phyloP scores from a whole-genome alignment of 2,113 vertebrate species.

The Chelonoidis abingdonii region DNA sequence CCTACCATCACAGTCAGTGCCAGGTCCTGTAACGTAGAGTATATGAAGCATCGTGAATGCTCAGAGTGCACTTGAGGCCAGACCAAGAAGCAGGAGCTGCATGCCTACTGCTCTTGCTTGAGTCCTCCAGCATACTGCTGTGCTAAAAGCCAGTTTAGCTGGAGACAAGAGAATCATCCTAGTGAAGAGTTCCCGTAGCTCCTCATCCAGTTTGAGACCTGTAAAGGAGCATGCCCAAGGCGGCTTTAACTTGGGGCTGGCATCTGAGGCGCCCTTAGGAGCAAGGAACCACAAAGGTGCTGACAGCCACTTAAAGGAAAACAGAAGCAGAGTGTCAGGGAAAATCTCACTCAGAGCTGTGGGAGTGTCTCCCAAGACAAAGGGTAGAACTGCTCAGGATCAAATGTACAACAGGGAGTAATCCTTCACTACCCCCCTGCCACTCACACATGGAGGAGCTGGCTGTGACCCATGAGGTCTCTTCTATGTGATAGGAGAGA shows the following conservation, averaged over 20 bases:
- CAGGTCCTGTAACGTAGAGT: not conserved
- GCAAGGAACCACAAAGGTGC: not conserved
- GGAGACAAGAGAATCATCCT: not conserved
- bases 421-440: no score
- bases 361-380: not conserved
- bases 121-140: not conserved
- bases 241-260: not conserved
- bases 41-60: not conserved
- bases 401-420: no score
- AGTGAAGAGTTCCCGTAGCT: not conserved
- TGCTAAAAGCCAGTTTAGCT: not conserved
- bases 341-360: not conserved
- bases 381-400: not conserved
- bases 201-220: not conserved
- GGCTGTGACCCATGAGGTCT: not conserved
- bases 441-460: not conserved
- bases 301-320: not conserved
- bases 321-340: not conserved
- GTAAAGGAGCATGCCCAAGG: no score
- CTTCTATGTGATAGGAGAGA: not conserved
- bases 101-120: not conserved
- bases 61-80: not conserved
- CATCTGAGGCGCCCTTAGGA: not conserved
- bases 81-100: not conserved
- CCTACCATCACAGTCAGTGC: not conserved